phyloP scores from a whole-genome alignment of 2,888 invertebrate species.

The Trypoxylon attenuatum region DNA sequence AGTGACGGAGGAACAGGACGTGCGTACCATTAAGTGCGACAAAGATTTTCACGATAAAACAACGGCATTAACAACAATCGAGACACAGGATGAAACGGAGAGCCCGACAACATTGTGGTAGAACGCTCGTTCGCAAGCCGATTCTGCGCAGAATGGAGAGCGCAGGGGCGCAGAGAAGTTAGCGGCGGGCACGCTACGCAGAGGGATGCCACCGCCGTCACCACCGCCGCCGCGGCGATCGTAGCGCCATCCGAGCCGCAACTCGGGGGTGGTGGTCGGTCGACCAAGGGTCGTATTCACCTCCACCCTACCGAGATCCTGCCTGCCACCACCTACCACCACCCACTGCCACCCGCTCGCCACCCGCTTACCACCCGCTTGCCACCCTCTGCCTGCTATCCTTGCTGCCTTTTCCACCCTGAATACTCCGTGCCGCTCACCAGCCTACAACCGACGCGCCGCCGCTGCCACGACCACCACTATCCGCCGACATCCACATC shows the following conservation, averaged over 20 bases:
- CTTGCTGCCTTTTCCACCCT: conserved; percentile 1
- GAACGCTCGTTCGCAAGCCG: conserved; percentile 45
- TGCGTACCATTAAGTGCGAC: background rate
- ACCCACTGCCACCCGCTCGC: conserved; percentile 26
- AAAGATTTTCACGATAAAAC: conserved; percentile 10
- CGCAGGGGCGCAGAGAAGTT: conserved; percentile 18
- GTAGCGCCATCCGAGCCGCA: conserved; percentile 31
- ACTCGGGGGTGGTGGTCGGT: conserved; percentile 41
- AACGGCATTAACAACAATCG: conserved; percentile 46
- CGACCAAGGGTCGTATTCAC: conserved; percentile 31
- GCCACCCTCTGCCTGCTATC: background rate
- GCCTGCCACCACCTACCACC: conserved; percentile 36
- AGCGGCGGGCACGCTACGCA: conserved; percentile 37
- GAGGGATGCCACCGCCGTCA: conserved; percentile 20
- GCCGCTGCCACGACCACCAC: conserved; percentile 14
- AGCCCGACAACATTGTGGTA: conserved; percentile 56
- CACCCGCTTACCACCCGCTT: background rate
- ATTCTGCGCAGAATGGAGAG: conserved; percentile 54
- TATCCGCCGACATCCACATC: conserved; percentile 24
- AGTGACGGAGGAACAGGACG: background rate
- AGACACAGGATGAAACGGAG: conserved; percentile 51
- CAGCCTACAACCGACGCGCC: conserved; percentile 44
- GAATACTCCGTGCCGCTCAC: conserved; percentile 34
- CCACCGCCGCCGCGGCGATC: conserved; percentile 38
- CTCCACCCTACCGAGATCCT: conserved; percentile 47